Percentiles rank a stretch among this genome's conserved stretches.
Conservation (phyloP, 1,140 invertebrate genomes). For the Danaus plexippus region DNA sequence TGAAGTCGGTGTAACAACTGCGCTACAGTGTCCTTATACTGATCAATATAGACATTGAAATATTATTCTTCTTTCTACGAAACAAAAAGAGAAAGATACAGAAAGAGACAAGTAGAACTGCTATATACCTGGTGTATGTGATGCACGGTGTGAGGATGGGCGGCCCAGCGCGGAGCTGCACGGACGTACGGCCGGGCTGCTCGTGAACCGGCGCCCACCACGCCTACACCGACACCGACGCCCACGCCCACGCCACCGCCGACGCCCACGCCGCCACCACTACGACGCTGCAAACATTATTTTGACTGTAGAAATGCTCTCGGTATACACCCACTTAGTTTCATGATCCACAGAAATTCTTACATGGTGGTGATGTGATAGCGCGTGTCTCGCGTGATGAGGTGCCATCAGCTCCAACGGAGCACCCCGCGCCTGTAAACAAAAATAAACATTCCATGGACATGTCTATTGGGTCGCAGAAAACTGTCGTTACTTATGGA, state of each 20-base stretch:
- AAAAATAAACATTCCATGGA: neutral
- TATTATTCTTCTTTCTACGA: no score
- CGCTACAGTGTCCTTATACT: no score
- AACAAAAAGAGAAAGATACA: no score
- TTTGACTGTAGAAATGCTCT: no score
- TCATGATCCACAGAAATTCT: conserved; percentile 15
- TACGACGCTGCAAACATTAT: conserved; percentile 30
- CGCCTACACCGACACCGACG: conserved; percentile 32
- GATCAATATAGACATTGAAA: no score
- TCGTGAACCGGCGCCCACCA: conserved; percentile 35
- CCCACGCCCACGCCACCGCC: conserved; percentile 30
- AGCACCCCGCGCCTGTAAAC: conserved; percentile 38
- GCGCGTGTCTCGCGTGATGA: conserved; percentile 51
- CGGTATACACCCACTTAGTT: no score
- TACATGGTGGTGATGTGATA: conserved; percentile 54
- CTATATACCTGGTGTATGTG: conserved; percentile 40
- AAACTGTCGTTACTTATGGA: neutral
- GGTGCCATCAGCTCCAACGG: conserved; percentile 51
- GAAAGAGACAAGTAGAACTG: no score
- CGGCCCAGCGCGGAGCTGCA: conserved; percentile 48
- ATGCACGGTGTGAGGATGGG: conserved; percentile 33
- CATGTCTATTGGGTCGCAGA: no score
- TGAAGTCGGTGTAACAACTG: no score
- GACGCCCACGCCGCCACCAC: conserved; percentile 28
- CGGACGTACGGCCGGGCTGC: conserved; percentile 48